A percentile compares a stretch with the other conserved stretches of the same genome.
Evolutionary conservation across 2,797 vertebrate species (phyloP).

Genomic region (Vultur gryphus): DNA sequence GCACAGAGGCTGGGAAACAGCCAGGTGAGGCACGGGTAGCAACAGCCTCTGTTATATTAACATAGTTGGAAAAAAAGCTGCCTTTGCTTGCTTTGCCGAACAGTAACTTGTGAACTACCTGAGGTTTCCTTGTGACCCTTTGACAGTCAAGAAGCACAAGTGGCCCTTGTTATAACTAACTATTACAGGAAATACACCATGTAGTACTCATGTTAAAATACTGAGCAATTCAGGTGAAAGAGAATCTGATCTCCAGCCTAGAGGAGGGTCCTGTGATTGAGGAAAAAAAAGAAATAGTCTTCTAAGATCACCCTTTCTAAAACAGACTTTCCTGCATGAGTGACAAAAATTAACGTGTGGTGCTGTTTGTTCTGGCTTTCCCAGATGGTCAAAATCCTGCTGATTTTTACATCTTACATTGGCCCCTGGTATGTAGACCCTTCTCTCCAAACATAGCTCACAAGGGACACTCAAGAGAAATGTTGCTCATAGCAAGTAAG

Average conservation of each 20-base stretch:
- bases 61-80: not conserved
- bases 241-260: not conserved
- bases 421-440: not conserved
- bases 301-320: not conserved
- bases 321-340: not conserved
- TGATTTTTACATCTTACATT: not conserved
- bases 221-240: not conserved
- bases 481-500: not conserved
- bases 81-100: not conserved
- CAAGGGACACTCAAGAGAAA: not conserved
- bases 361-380: not conserved
- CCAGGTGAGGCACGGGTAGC: not conserved
- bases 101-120: not conserved
- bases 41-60: not conserved
- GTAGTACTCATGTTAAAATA: not conserved
- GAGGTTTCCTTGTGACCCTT: not conserved
- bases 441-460: not conserved
- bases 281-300: not conserved
- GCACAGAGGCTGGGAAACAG: not conserved
- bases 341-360: not conserved
- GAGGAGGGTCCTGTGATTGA: not conserved
- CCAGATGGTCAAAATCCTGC: not conserved
- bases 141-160: not conserved
- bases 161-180: not conserved
- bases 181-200: not conserved